A percentile compares a stretch with the other conserved stretches of the same genome.
phyloP scores from a whole-genome alignment of 2,797 vertebrate species.

The Acropternis orthonyx region DNA sequence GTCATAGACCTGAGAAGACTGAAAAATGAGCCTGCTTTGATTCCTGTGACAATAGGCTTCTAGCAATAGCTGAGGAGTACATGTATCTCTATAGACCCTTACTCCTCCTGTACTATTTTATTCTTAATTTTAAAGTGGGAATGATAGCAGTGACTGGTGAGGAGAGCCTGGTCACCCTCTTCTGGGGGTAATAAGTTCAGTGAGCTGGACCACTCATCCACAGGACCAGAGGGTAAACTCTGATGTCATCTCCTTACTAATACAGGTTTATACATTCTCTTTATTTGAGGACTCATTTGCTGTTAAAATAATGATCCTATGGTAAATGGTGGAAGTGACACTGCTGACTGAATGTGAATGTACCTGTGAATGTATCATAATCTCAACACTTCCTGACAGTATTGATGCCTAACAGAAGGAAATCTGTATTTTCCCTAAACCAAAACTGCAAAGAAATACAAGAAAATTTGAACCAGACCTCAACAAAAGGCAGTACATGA shows the following conservation, averaged over 20 bases:
- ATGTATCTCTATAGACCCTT: background rate
- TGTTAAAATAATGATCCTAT: background rate
- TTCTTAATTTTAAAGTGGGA: background rate
- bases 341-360: background rate
- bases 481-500: background rate
- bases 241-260: background rate
- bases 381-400: background rate
- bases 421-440: background rate
- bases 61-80: background rate
- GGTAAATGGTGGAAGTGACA: background rate
- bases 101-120: background rate
- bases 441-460: background rate
- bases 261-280: background rate
- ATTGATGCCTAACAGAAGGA: background rate
- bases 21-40: background rate
- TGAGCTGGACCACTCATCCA: background rate
- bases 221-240: background rate
- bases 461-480: background rate
- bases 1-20: background rate
- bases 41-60: background rate
- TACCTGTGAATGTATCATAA: background rate
- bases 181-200: background rate
- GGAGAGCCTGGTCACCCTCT: background rate
- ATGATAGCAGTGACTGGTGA: background rate
- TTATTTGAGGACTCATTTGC: background rate